Evolutionary conservation across 2,888 invertebrate genomes (phyloP), one percentile per base, ranked within the genome.

Genomic region (Pristionchus maxplancki): DNA sequence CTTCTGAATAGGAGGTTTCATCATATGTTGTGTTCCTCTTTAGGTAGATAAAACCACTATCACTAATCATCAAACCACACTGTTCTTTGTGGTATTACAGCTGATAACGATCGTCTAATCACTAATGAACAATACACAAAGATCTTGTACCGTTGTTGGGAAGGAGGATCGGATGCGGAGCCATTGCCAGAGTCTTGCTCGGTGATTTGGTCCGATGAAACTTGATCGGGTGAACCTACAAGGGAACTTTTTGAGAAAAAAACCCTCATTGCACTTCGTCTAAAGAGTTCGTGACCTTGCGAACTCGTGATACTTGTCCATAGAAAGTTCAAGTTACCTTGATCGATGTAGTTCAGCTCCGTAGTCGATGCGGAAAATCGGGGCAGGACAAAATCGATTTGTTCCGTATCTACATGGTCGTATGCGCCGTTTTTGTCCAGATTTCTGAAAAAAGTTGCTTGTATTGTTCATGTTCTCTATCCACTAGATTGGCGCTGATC

Each of bases 281-380:
- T 5, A 64, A 31, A 9, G 5, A 64, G 64, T 64, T 15, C 8
- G 15, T 31, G 31, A 34, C 64, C 64, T 64, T 64, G 64, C 40
- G 34, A 67, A 28, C 28, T 28, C 62, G n/a, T n/a, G n/a, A n/a
- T n/a, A 28, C 24, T 20, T 62, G 15, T 2, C 62, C 64, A 4
- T n/a, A 28, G 50, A 20, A 50, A 13, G 50, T 50, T 20, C 15
- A 58, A 34, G 13, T 67, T 28, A 78, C 78, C 78, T 78, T 78
- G 78, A 48, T 78, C 78, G n/a, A 78, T 78, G 78, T 44, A 78
- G 28, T 28, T 78, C 44, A 78, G 78, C 13, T 40, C 78, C n/a
- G 78, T 28, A 13, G 24, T 28, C 6, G 78, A 20, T 9, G 78
- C 1, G 13, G 78, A 40, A 28, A 44, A 78, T 17, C 15, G 78